phyloP scores from a whole-genome alignment of 30 jellyfish, hydroid and myxozoan genomes.

The Pseudorhiza aurosa region DNA sequence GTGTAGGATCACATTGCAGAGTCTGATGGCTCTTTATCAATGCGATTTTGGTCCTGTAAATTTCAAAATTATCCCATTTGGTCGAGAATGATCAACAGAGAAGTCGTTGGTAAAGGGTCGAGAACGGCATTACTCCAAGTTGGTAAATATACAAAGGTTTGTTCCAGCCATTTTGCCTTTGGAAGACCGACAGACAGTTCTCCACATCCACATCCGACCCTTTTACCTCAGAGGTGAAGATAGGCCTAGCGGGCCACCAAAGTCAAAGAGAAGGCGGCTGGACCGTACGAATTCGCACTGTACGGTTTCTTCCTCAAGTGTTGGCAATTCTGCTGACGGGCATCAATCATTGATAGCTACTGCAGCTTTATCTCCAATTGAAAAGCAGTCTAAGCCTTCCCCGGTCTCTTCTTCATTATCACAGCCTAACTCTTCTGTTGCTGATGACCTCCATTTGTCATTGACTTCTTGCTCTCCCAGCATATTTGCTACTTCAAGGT shows the following conservation, averaged over 20 bases:
- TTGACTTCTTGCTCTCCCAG: too few species aligned
- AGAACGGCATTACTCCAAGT: conserved; percentile 3
- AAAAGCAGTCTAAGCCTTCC: background rate
- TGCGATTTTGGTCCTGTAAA: conserved; percentile 33
- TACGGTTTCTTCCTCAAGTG: background rate
- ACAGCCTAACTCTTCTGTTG: too few species aligned
- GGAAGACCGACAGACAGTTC: conserved; percentile 30
- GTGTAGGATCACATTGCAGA: conserved; percentile 13
- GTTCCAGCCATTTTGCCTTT: conserved; percentile 23
- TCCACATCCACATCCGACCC: conserved; percentile 38
- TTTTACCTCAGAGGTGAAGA: conserved; percentile 18
- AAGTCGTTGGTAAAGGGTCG: conserved; percentile 9
- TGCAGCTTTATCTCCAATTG: background rate
- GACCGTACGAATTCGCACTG: conserved; percentile 17
- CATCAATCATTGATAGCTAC: background rate
- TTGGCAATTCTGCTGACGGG: background rate
- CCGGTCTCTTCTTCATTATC: background rate
- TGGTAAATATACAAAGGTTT: conserved; percentile 29
- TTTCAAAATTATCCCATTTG: conserved; percentile 3
- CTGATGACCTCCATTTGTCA: too few species aligned
- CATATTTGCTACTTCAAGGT: too few species aligned
- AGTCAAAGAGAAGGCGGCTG: conserved; percentile 33
- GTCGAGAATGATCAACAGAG: conserved; percentile 34
- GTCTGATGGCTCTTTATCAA: conserved; percentile 10
- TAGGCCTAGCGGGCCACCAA: conserved; percentile 23